phyloP scores from a whole-genome alignment of 92 coral and sea anemone species.

The Nematostella vectensis region DNA sequence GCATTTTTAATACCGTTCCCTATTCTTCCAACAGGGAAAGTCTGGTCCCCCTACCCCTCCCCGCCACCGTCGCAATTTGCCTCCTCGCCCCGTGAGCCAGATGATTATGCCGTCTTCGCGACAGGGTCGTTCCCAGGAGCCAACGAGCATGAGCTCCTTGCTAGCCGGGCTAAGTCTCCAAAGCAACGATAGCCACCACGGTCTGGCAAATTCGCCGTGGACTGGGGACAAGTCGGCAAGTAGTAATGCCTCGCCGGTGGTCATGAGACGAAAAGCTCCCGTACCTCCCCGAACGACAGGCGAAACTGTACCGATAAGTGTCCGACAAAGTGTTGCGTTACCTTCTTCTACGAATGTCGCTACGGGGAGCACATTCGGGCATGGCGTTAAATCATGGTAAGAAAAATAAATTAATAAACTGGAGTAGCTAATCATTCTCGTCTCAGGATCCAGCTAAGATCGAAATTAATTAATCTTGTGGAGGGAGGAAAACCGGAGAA shows the following conservation, averaged over 20 bases:
- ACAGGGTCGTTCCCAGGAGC: constrained; percentile 42
- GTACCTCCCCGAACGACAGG: constrained; percentile 52
- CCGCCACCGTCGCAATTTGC: constrained; percentile 72
- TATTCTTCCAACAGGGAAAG: neutral
- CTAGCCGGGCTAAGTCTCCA: constrained; percentile 62
- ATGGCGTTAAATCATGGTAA: constrained; percentile 37
- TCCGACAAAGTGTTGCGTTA: constrained; percentile 52
- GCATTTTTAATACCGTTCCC: too few species aligned
- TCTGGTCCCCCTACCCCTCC: constrained; percentile 81
- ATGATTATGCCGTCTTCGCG: constrained; percentile 51
- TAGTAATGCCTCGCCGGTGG: constrained; percentile 43
- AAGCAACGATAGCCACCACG: constrained; percentile 22
- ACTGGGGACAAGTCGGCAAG: constrained; percentile 31
- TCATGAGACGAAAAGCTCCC: constrained; percentile 66
- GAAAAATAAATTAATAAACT: too few species aligned
- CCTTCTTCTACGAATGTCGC: constrained; percentile 36
- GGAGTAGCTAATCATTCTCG: too few species aligned
- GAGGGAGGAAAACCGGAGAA: too few species aligned
- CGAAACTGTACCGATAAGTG: constrained; percentile 49
- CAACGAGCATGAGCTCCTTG: constrained; percentile 39
- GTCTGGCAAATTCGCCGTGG: constrained; percentile 23
- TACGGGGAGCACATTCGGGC: constrained; percentile 50
- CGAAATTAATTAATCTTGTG: too few species aligned
- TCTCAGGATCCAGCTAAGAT: too few species aligned
- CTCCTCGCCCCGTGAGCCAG: constrained; percentile 72